phyloP scores from a whole-genome alignment of 2,797 vertebrate genomes.

The Sebastes hopkinsi region DNA sequence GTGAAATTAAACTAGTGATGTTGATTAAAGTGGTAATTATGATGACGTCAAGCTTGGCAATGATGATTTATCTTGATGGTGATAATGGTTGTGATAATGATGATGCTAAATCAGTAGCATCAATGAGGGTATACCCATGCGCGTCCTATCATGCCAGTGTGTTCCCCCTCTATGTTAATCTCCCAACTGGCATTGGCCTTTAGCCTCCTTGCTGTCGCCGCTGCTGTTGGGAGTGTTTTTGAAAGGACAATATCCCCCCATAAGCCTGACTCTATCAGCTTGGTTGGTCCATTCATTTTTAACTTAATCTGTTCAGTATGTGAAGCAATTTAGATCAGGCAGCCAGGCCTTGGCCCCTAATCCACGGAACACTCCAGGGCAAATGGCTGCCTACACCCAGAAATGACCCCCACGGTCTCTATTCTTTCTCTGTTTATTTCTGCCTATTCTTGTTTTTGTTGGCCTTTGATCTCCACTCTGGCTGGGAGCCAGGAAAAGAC shows the following conservation, averaged over 20 bases:
- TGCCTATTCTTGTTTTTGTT: slow-evolving; percentile 22
- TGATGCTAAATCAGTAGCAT: slow-evolving; percentile 11
- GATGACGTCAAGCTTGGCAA: background rate
- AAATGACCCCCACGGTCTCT: slow-evolving; percentile 23
- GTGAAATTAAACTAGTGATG: background rate
- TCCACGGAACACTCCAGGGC: slow-evolving; percentile 52
- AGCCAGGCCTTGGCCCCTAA: slow-evolving; percentile 56
- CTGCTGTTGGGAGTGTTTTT: slow-evolving; percentile 29
- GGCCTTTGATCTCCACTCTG: slow-evolving; percentile 15
- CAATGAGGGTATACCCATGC: background rate
- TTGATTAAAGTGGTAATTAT: background rate
- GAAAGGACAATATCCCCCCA: slow-evolving; percentile 29
- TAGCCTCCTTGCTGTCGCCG: background rate
- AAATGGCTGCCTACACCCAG: slow-evolving; percentile 45
- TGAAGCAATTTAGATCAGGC: slow-evolving; percentile 61
- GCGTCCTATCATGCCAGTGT: background rate
- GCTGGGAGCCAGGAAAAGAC: slow-evolving; percentile 19
- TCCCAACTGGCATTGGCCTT: slow-evolving; percentile 7
- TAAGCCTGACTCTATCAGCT: slow-evolving; percentile 52
- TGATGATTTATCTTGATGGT: background rate
- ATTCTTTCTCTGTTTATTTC: slow-evolving; percentile 37
- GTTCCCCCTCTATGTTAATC: slow-evolving; percentile 15
- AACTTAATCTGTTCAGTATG: slow-evolving; percentile 62
- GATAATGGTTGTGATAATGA: slow-evolving; percentile 1
- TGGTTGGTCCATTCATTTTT: slow-evolving; percentile 58